Conservation (phyloP, 2,797 vertebrate genomes). For the Alcedo quadribrachys region DNA sequence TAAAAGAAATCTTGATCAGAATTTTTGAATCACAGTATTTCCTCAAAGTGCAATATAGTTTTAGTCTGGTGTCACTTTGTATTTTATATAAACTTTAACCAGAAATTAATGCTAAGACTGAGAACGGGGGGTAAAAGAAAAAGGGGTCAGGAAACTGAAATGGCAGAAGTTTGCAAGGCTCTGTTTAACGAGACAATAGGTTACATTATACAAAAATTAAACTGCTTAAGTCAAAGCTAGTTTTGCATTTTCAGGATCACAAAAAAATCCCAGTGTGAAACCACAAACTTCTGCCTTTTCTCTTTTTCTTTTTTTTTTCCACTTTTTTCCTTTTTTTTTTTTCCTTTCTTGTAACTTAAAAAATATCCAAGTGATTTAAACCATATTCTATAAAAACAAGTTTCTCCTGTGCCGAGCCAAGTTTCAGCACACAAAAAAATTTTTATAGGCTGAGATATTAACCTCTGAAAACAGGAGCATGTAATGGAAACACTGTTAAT, state of each 20-base stretch:
- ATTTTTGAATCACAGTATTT: neutral
- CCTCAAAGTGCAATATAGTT: neutral
- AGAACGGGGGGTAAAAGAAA: neutral
- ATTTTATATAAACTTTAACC: conserved; percentile 17
- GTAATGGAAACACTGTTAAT: conserved; percentile 51
- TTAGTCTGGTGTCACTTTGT: neutral
- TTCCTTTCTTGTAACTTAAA: conserved; percentile 65
- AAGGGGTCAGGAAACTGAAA: conserved; percentile 15
- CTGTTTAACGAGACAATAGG: conserved; percentile 46
- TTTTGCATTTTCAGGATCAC: conserved; percentile 72
- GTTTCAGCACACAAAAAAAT: conserved; percentile 48
- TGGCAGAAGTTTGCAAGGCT: conserved; percentile 14
- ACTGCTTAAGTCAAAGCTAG: conserved; percentile 62
- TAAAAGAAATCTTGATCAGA: neutral
- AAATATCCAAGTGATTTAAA: conserved; percentile 71
- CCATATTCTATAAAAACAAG: conserved; percentile 70
- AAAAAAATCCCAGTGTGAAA: conserved; percentile 78
- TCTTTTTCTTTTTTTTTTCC: conserved; percentile 17
- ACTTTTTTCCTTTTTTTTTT: conserved; percentile 8
- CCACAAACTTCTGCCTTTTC: conserved; percentile 72
- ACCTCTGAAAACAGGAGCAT: conserved; percentile 68
- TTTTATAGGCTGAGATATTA: conserved; percentile 70
- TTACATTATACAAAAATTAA: conserved; percentile 49
- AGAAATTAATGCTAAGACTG: conserved; percentile 4
- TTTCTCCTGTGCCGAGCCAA: conserved; percentile 66